phyloP scores from a whole-genome alignment of 2,797 vertebrate species.

The Tauraco hartlaubi region DNA sequence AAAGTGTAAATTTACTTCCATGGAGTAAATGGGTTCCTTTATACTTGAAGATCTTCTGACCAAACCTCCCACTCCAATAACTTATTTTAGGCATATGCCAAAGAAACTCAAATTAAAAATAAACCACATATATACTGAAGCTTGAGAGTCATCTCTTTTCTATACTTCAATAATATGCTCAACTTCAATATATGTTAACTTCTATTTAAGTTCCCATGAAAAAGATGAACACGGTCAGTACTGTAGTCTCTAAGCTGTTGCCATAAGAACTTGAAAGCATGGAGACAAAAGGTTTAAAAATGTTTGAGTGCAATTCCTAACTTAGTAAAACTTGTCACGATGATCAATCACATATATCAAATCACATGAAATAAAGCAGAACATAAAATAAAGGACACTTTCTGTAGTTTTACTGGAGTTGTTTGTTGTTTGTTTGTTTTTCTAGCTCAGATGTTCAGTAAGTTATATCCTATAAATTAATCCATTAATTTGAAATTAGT shows the following conservation, averaged over 20 bases:
- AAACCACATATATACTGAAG: neutral
- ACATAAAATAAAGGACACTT: neutral
- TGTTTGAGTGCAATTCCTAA: neutral
- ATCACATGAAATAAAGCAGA: neutral
- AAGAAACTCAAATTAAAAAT: neutral
- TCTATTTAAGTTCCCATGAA: neutral
- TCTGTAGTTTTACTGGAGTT: neutral
- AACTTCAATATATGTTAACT: neutral
- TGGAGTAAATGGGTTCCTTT: neutral
- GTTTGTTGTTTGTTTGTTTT: neutral
- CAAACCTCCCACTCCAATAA: neutral
- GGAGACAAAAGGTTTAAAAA: neutral
- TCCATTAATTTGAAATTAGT: neutral
- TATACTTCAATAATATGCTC: neutral
- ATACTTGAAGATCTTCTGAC: neutral
- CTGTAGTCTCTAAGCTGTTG: neutral
- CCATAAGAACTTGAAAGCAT: neutral
- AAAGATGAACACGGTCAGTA: neutral
- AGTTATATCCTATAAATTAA: neutral
- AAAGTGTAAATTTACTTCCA: neutral
- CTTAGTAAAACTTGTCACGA: neutral
- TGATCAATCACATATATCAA: rapidly evolving
- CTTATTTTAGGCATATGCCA: neutral
- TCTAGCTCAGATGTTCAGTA: neutral
- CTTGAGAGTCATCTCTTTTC: neutral